A percentile compares a stretch with the other conserved stretches of the same genome.
phyloP scores from a whole-genome alignment of 2,797 vertebrate species.

The Decapterus maruadsi region DNA sequence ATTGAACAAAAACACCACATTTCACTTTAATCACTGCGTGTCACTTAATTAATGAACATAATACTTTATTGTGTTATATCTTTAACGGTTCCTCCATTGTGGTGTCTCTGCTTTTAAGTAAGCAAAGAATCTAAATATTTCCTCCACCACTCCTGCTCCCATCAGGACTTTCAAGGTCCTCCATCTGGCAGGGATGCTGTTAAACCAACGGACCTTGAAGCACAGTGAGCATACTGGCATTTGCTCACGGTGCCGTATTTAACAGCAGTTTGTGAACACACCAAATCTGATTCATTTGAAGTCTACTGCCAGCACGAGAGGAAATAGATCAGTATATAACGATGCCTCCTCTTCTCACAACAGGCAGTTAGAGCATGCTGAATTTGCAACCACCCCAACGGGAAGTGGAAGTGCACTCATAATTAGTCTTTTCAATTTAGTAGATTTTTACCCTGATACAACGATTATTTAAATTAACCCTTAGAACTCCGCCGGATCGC shows the following conservation, averaged over 20 bases:
- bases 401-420: background rate
- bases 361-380: constrained; percentile 27
- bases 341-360: constrained; percentile 11
- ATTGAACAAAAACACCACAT: background rate
- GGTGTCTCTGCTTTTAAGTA: constrained; percentile 22
- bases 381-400: constrained; percentile 29
- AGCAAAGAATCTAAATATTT: constrained; percentile 24
- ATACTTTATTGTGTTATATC: background rate
- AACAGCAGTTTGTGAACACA: constrained; percentile 39
- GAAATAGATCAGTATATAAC: constrained; percentile 13
- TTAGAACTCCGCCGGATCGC: no score
- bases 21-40: constrained; percentile 11
- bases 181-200: constrained; percentile 30
- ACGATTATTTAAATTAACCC: constrained; percentile 14
- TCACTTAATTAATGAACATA: background rate
- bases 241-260: constrained; percentile 24
- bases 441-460: background rate
- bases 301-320: constrained; percentile 10
- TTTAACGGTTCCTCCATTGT: background rate
- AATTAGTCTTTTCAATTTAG: constrained; percentile 34
- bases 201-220: constrained; percentile 52
- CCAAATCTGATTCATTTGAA: constrained; percentile 32
- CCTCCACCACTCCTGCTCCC: constrained; percentile 28
- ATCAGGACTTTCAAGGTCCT: constrained; percentile 55
- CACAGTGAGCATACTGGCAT: constrained; percentile 35